These are phyloP conservation scores for Balaeniceps rex DNA, from an alignment of 2,113 vertebrate species.

Conservation along the genomic window DNA sequence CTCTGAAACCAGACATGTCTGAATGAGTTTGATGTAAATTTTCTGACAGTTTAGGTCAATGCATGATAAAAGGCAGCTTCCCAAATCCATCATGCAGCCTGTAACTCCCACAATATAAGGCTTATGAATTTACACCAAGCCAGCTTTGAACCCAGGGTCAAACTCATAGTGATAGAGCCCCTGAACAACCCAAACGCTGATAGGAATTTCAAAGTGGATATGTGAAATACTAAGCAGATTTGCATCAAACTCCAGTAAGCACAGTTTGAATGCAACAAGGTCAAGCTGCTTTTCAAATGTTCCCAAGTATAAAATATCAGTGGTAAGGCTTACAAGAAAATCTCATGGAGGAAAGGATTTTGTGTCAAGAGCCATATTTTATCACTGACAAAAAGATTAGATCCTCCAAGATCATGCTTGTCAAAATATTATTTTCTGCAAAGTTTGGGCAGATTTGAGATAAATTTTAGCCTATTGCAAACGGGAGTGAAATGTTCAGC, in stretches of 20 bases:
- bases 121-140: background rate
- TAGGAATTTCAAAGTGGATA: background rate
- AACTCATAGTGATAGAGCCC: background rate
- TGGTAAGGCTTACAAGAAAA: background rate
- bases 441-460: background rate
- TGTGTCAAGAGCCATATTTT: background rate
- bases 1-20: background rate
- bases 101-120: background rate
- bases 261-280: slow-evolving; percentile 1
- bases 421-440: background rate
- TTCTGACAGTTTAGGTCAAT: background rate
- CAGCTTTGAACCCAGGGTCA: background rate
- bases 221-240: background rate
- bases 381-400: background rate
- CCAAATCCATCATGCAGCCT: background rate
- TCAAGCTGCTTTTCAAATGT: background rate
- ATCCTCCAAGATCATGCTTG: background rate
- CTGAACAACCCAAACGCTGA: background rate
- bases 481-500: background rate
- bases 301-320: background rate
- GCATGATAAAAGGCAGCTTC: background rate
- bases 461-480: background rate
- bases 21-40: background rate
- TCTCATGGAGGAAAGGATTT: background rate
- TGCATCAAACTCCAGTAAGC: background rate